Evolutionary conservation across 30 jellyfish, hydroid and myxozoan genomes (phyloP).

Genomic region (Calvadosia cruxmelitensis): DNA sequence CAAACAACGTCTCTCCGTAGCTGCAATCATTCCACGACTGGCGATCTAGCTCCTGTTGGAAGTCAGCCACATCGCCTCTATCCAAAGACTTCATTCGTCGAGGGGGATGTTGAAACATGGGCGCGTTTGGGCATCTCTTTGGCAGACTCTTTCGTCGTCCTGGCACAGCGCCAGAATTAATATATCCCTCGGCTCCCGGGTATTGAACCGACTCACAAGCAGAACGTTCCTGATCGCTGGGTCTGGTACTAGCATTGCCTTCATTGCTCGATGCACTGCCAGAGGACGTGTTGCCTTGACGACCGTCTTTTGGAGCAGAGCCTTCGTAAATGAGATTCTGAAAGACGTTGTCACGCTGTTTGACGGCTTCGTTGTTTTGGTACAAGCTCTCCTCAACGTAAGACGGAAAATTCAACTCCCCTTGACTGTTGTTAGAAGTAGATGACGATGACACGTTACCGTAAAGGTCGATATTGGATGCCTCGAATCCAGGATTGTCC

Average conservation of each 20-base stretch:
- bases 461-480: neutral
- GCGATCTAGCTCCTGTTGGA: neutral
- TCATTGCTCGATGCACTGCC: constrained; percentile 4
- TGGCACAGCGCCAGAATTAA: neutral
- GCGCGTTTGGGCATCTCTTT: constrained; percentile 8
- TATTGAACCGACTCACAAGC: no score
- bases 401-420: neutral
- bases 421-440: neutral
- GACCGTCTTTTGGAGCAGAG: neutral
- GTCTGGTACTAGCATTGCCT: neutral
- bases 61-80: neutral
- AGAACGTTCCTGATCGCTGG: neutral
- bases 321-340: constrained; percentile 1
- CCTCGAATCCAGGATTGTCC: neutral
- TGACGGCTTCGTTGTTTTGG: constrained; percentile 13
- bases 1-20: neutral
- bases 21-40: neutral
- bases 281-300: constrained; percentile 17
- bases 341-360: neutral
- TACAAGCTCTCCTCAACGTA: constrained; percentile 8
- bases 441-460: neutral
- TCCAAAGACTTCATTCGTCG: constrained; percentile 11
- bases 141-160: neutral
- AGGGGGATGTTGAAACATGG: constrained; percentile 10
- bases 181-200: neutral